Evolutionary conservation across 1,140 invertebrate genomes (phyloP).

Genomic region (Lordiphosa mommai): DNA sequence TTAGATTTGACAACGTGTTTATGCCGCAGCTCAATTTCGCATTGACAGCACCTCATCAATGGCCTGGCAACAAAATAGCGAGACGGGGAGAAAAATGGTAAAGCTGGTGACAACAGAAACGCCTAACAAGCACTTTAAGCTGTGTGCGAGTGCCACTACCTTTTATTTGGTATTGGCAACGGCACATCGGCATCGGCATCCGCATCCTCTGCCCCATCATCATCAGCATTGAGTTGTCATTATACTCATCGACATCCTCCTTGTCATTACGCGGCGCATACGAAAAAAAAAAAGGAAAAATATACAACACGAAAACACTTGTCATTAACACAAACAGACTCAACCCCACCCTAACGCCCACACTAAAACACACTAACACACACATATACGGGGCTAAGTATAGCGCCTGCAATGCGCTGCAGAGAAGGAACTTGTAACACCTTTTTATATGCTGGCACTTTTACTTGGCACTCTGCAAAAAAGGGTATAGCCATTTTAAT

Average conservation of each 20-base stretch:
- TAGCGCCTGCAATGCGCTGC: slow-evolving; percentile 29
- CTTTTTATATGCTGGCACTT: slow-evolving; percentile 16
- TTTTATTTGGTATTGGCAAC: neutral
- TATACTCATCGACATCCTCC: slow-evolving; percentile 68
- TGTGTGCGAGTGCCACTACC: neutral
- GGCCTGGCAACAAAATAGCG: neutral
- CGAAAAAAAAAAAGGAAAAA: slow-evolving; percentile 27
- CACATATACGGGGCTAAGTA: slow-evolving; percentile 5
- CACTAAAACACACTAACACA: slow-evolving; percentile 5
- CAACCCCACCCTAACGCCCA: slow-evolving; percentile 18
- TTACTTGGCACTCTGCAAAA: slow-evolving; percentile 9
- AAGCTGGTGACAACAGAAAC: slow-evolving; percentile 26
- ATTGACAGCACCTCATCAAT: slow-evolving; percentile 57
- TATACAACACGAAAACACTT: slow-evolving; percentile 64
- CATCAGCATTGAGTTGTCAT: slow-evolving; percentile 71
- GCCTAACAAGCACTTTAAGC: slow-evolving; percentile 72
- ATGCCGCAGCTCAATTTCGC: slow-evolving; percentile 69
- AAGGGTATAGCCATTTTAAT: neutral
- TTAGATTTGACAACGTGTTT: slow-evolving; percentile 72
- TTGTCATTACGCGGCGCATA: slow-evolving; percentile 62
- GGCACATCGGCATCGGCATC: neutral
- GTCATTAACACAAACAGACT: slow-evolving; percentile 68
- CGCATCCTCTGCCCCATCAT: slow-evolving; percentile 42
- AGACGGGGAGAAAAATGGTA: slow-evolving; percentile 27
- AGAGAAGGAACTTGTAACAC: slow-evolving; percentile 12